Evolutionary conservation across 1,140 invertebrate genomes (phyloP).

Genomic region (Scaptodrosophila lebanonensis): DNA sequence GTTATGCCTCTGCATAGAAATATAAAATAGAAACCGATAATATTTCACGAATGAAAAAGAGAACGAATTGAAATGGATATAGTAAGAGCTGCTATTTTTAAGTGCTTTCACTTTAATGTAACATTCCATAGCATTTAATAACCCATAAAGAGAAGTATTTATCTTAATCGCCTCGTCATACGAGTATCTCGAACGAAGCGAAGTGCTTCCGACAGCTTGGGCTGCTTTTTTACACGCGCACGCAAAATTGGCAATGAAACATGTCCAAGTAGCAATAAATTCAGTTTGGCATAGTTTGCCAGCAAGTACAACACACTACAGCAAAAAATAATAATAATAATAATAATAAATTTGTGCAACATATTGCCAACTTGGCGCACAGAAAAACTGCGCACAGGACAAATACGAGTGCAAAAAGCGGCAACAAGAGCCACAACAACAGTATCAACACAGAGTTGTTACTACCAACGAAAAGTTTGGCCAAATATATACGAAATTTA

Average conservation of each 20-base stretch:
- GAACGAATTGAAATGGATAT: no score
- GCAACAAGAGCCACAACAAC: constrained; percentile 3
- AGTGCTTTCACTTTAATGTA: no score
- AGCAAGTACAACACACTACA: constrained; percentile 6
- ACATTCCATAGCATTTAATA: no score
- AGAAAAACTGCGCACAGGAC: not conserved
- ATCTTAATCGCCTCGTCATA: no score
- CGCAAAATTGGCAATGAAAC: constrained; percentile 63
- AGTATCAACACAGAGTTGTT: constrained; percentile 20
- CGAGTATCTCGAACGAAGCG: no score
- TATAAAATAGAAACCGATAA: no score
- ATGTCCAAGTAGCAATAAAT: constrained; percentile 61
- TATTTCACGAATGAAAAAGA: no score
- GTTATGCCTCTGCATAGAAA: no score
- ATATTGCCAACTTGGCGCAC: constrained; percentile 38
- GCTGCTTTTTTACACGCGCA: not conserved
- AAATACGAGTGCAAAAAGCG: constrained; percentile 1
- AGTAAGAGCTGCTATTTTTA: no score
- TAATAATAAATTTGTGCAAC: constrained; percentile 37
- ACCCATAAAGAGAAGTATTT: no score
- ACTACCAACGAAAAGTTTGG: constrained; percentile 18
- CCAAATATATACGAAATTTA: constrained; percentile 24
- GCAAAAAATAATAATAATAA: constrained; percentile 34
- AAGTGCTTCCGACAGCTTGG: constrained; percentile 36
- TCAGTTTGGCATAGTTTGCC: constrained; percentile 58